Evolutionary conservation across 1,140 invertebrate species (phyloP).

Genomic region (Bursaphelenchus mucronatus): DNA sequence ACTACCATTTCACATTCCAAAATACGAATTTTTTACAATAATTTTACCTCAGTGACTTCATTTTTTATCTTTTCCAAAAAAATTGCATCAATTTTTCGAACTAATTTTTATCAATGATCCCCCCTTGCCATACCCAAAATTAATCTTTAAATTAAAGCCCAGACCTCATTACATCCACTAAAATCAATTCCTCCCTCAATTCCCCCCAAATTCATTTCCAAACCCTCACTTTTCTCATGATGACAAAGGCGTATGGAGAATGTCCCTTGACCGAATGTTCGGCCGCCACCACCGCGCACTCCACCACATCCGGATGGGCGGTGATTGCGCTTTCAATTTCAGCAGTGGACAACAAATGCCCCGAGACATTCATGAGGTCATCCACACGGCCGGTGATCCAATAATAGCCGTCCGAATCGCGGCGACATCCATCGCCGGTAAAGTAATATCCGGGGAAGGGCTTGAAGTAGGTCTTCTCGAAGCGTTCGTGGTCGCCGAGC

Average conservation of each 20-base stretch:
- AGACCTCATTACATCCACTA: neutral
- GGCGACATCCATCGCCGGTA: slow-evolving; percentile 86
- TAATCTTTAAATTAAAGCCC: neutral
- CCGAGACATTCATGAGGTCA: slow-evolving; percentile 96
- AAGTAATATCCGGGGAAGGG: slow-evolving; percentile 88
- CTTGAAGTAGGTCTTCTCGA: slow-evolving; percentile 85
- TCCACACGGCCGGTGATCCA: slow-evolving; percentile 95
- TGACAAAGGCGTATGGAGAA: slow-evolving; percentile 88
- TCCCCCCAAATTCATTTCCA: no score
- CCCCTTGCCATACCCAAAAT: slow-evolving; percentile 4
- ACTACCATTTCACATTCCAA: no score
- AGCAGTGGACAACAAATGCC: slow-evolving; percentile 91
- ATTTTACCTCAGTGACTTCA: no score
- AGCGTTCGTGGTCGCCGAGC: slow-evolving; percentile 84
- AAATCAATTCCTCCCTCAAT: no score
- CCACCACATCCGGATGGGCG: slow-evolving; percentile 68
- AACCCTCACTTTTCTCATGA: slow-evolving; percentile 69
- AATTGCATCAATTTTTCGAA: neutral
- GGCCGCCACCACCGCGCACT: slow-evolving; percentile 87
- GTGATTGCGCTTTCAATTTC: slow-evolving; percentile 85
- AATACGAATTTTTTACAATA: no score
- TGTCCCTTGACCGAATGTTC: slow-evolving; percentile 90
- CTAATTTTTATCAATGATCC: neutral
- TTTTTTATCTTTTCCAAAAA: neutral
- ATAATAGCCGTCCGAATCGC: slow-evolving; percentile 89